These are phyloP conservation scores for Halcyon chelicuti DNA, from an alignment of 2,797 vertebrate species.

Conservation along the genomic window DNA sequence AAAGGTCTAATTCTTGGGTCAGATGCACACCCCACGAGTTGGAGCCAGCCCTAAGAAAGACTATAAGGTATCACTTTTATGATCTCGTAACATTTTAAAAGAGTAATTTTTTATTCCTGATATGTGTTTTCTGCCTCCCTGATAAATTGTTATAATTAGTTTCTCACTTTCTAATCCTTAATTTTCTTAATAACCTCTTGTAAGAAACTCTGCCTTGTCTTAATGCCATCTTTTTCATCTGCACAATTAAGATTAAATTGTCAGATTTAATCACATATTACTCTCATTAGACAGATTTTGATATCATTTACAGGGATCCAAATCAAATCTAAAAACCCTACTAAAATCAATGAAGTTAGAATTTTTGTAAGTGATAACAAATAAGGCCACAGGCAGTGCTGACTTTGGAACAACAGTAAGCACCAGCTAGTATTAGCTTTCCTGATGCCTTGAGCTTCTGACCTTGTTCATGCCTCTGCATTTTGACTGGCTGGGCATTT, in stretches of 20 bases:
- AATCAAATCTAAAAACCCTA: neutral
- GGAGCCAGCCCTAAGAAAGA: neutral
- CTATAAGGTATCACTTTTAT: neutral
- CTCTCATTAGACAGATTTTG: constrained; percentile 19
- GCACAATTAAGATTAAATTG: constrained; percentile 46
- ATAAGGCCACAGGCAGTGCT: neutral
- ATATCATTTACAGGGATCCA: neutral
- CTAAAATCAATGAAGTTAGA: neutral
- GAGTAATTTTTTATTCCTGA: neutral
- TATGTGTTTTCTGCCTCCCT: neutral
- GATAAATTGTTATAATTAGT: constrained; percentile 4
- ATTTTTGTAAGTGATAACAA: neutral
- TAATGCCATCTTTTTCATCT: constrained; percentile 38
- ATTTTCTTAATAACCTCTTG: constrained; percentile 38
- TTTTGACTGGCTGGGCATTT: neutral
- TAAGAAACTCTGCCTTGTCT: constrained; percentile 11
- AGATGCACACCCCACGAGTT: neutral
- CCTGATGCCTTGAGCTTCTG: neutral
- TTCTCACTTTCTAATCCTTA: constrained; percentile 13
- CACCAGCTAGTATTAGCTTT: neutral
- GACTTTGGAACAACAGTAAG: neutral
- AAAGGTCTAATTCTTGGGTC: neutral
- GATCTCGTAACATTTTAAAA: neutral
- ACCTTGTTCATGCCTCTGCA: neutral
- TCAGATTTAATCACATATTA: constrained; percentile 39